These are phyloP conservation scores for Corapipo altera DNA, from an alignment of 2,113 vertebrate species.

Conservation along the genomic window DNA sequence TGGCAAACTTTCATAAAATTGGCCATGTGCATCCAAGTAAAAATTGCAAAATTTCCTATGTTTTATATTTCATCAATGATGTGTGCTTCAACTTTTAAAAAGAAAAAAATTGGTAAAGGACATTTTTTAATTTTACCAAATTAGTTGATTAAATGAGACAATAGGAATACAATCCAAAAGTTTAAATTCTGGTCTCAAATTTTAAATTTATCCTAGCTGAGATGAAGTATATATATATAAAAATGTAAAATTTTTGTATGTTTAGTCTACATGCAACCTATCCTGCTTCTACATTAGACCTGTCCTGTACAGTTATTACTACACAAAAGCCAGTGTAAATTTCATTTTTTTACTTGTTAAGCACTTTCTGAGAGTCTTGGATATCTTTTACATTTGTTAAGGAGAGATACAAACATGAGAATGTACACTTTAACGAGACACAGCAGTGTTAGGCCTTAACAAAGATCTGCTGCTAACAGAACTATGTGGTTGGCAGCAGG, in stretches of 20 bases:
- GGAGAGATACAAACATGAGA: not conserved
- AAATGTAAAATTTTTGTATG: fast-evolving
- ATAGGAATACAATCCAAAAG: not conserved
- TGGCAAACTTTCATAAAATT: not conserved
- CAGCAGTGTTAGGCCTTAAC: not conserved
- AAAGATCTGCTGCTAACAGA: not conserved
- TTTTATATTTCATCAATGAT: not conserved
- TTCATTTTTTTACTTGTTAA: not conserved
- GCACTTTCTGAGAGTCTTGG: not conserved
- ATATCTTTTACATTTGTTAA: not conserved
- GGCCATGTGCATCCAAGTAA: not conserved
- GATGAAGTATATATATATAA: not conserved
- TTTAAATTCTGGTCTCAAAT: not conserved
- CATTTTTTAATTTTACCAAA: not conserved
- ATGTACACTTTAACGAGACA: fast-evolving
- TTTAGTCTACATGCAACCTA: not conserved
- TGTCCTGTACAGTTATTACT: not conserved
- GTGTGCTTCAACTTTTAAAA: not conserved
- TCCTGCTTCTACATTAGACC: not conserved
- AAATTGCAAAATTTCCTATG: not conserved
- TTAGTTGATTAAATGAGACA: not conserved
- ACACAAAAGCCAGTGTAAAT: not conserved
- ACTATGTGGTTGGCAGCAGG: not conserved
- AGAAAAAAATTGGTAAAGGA: fast-evolving
- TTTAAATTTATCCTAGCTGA: not conserved